phyloP scores from a whole-genome alignment of 1,140 invertebrate species.

The Oryzaephilus surinamensis region DNA sequence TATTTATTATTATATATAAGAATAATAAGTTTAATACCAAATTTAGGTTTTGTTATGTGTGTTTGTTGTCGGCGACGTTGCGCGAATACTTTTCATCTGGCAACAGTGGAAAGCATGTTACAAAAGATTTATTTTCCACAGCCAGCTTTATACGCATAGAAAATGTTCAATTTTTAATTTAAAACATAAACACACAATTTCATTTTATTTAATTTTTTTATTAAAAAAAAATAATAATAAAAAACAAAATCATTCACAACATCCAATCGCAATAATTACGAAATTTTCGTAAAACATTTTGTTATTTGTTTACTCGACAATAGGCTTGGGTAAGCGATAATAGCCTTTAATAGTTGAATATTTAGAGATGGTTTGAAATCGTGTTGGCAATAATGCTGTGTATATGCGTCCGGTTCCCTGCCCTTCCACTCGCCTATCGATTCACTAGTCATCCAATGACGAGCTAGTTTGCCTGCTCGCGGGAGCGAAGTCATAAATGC shows the following conservation, averaged over 20 bases:
- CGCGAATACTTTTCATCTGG: slow-evolving; percentile 33
- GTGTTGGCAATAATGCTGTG: slow-evolving; percentile 18
- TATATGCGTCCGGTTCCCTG: slow-evolving; percentile 25
- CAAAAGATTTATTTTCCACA: no score
- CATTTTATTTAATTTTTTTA: no score
- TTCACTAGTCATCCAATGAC: slow-evolving; percentile 27
- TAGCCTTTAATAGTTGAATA: slow-evolving; percentile 19
- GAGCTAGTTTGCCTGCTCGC: slow-evolving; percentile 30
- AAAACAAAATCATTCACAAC: no score
- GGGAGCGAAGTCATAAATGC: slow-evolving; percentile 29
- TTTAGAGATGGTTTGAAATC: slow-evolving; percentile 10
- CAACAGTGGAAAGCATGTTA: slow-evolving; percentile 33
- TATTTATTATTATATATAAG: slow-evolving; percentile 9
- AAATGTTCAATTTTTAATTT: no score
- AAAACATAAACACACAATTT: no score
- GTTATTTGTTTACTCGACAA: slow-evolving; percentile 33
- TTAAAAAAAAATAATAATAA: no score
- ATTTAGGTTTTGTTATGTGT: slow-evolving; percentile 30
- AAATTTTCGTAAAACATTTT: slow-evolving; percentile 27
- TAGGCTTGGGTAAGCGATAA: slow-evolving; percentile 18
- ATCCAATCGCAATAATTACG: slow-evolving; percentile 13
- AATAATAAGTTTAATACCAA: slow-evolving; percentile 21
- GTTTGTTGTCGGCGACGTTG: slow-evolving; percentile 33
- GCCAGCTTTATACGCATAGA: no score
- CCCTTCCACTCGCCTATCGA: slow-evolving; percentile 32